phyloP scores from a whole-genome alignment of 2,113 vertebrate genomes.

The Eupsittula cactorum region DNA sequence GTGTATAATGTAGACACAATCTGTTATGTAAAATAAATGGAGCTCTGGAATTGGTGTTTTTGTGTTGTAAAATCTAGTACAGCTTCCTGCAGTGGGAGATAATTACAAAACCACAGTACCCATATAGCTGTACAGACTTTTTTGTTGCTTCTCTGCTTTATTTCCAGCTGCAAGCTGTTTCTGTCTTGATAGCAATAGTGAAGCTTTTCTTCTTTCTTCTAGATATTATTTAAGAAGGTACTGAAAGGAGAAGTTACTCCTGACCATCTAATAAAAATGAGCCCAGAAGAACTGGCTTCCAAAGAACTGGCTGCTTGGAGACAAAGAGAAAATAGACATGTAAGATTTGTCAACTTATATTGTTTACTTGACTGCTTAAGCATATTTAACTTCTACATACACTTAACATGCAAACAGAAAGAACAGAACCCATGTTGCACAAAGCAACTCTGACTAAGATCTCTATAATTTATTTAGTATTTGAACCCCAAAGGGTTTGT shows the following conservation, averaged over 20 bases:
- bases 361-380: background rate
- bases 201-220: slow-evolving; percentile 19
- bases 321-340: slow-evolving; percentile 95
- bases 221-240: slow-evolving; percentile 96
- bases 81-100: background rate
- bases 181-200: background rate
- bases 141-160: background rate
- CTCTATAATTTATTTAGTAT: background rate
- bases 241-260: slow-evolving; percentile 95
- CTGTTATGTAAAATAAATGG: background rate
- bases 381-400: background rate
- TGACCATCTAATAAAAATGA: slow-evolving; percentile 93
- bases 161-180: background rate
- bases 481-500: background rate
- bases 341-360: slow-evolving; percentile 64
- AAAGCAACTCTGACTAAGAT: background rate
- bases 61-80: background rate
- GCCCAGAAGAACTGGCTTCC: slow-evolving; percentile 95
- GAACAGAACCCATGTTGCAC: background rate
- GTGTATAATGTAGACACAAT: background rate
- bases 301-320: slow-evolving; percentile 98
- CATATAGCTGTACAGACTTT: background rate
- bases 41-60: background rate
- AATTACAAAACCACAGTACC: background rate
- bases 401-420: background rate